Base-by-base conservation (phyloP, 2,113 vertebrate genomes). In the Poecilia latipinna region DNA sequence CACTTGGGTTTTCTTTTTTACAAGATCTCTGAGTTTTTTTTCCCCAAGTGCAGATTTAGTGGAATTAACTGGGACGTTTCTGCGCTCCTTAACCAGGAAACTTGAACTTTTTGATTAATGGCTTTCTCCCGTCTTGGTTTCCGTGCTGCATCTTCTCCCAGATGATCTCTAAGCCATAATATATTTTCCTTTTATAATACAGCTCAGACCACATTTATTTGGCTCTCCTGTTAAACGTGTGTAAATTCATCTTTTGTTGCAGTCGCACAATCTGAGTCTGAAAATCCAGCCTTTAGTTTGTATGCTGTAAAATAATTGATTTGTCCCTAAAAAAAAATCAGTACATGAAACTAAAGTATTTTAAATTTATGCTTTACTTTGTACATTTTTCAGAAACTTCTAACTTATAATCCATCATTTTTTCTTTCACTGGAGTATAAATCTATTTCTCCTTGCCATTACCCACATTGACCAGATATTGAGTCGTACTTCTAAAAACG, bases 81-180 rank as follows among this genome's bases (percentile, higher is more conserved):
- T 64, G 76, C 17, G 7, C 77, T 84, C 42, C 68, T 4, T 12
- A 64, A 70, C 76, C 85, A 82, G 90, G 83, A 92, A 88, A 78
- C 71, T 61, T 77, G 79, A 84, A 85, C 87, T 81, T 37, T 73
- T 83, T 90, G 87, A 91, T 88, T 89, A 89, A 90, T 90, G 19
- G 71, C 75, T n/a, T 19, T 60, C 78, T 24, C 28, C 70, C 70
- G 13, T 48, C 44, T 19, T 19, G 19, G 44, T 48, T 48, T 48
- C 44, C 33, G 70, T 48, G 39, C 28, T 35, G 29, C 24, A 60
- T 32, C 73, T 42, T 44, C 54, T n/a, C 35, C 77, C 78, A 78
- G 82, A 88, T 89, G 76, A 85, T 74, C 72, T 74, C 72, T 32
- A 39, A 84, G 37, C 68, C 72, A 69, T 57, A 57, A 57, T 57